Percentiles rank a stretch among this genome's conserved stretches.
Conservation (phyloP, 1,140 invertebrate genomes). For the Drosophila nikananu region DNA sequence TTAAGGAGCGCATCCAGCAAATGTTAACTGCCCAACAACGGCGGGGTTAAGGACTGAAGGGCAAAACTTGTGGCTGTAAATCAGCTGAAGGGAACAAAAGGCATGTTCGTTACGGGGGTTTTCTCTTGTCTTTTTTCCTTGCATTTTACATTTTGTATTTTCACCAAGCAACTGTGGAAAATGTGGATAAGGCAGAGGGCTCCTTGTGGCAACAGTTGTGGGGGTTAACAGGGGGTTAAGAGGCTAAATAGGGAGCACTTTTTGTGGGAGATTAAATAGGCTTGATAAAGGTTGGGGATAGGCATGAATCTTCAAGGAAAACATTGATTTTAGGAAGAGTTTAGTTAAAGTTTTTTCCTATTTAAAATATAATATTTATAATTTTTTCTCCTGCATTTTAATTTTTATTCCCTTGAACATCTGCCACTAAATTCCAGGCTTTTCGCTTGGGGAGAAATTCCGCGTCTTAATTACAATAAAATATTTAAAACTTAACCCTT, state of each 20-base stretch:
- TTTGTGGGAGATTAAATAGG: background rate
- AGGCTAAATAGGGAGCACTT: background rate
- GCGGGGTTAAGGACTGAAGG: constrained; percentile 2
- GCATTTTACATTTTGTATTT: constrained; percentile 11
- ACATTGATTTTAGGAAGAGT: background rate
- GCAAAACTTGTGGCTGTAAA: constrained; percentile 69
- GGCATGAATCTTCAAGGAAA: background rate
- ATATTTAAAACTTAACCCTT: constrained; percentile 61
- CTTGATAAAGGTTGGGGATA: background rate
- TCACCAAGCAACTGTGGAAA: constrained; percentile 13
- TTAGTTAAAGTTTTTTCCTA: too few species aligned
- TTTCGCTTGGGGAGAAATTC: constrained; percentile 65
- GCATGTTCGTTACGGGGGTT: constrained; percentile 41
- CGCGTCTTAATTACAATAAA: constrained; percentile 75
- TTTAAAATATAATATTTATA: background rate
- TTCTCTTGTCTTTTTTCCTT: background rate
- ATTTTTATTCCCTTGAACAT: background rate
- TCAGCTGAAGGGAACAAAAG: constrained; percentile 56
- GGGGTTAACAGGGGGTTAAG: background rate
- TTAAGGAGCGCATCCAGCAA: constrained; percentile 77
- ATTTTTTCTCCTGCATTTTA: background rate
- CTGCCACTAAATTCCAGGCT: constrained; percentile 43
- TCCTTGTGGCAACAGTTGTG: background rate
- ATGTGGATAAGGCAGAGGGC: background rate
- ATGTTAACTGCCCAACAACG: constrained; percentile 69